Evolutionary conservation across 1,140 invertebrate genomes (phyloP).

Genomic region (Eriosoma lanigerum): DNA sequence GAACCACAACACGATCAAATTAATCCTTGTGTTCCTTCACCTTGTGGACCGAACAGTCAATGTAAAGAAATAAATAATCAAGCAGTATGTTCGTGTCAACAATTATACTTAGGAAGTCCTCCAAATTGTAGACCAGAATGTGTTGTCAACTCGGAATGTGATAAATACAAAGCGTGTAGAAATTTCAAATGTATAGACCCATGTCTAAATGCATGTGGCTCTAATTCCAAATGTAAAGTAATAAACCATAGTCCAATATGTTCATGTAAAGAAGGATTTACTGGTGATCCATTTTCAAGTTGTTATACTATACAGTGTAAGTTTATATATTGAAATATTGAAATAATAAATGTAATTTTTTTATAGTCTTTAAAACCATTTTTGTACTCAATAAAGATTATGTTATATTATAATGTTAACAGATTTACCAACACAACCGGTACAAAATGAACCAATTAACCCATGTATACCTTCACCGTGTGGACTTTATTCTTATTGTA

Average conservation of each 20-base stretch:
- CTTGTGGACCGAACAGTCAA: conserved; percentile 63
- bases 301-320: conserved; percentile 51
- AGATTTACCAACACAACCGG: conserved; percentile 56
- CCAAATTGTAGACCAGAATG: conserved; percentile 76
- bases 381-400: conserved; percentile 11
- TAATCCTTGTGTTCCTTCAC: conserved; percentile 61
- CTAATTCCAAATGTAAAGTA: conserved; percentile 58
- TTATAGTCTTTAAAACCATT: background rate
- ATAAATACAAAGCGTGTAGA: conserved; percentile 67
- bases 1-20: conserved; percentile 48
- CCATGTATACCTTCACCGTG: conserved; percentile 61
- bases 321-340: conserved; percentile 1
- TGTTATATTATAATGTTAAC: background rate
- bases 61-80: conserved; percentile 66
- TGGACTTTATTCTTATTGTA: conserved; percentile 68
- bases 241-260: conserved; percentile 58
- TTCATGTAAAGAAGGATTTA: conserved; percentile 58
- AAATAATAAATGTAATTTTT: background rate
- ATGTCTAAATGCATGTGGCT: conserved; percentile 63
- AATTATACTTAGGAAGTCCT: conserved; percentile 68
- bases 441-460: conserved; percentile 54
- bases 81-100: conserved; percentile 70
- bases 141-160: conserved; percentile 71
- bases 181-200: conserved; percentile 74
- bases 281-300: conserved; percentile 58